Evolutionary conservation across 2,113 vertebrate genomes (phyloP), one percentile per base, ranked within the genome.

Genomic region (Oophaga pumilio): DNA sequence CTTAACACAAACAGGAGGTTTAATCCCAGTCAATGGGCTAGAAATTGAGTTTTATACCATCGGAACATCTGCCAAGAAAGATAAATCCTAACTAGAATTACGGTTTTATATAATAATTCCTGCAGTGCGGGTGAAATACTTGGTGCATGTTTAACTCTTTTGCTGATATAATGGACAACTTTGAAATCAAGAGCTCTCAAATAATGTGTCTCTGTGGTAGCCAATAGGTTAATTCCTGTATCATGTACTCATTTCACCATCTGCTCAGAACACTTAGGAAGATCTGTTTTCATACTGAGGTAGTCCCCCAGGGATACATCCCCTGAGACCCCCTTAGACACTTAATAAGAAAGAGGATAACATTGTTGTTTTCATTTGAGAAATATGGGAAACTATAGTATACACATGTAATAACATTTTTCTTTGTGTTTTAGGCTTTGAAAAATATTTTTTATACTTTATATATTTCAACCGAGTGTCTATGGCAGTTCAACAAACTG

Each of bases 231-330:
- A 88, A 76, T 74, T 74, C 50, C 43, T 26, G 43, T 50, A 76
- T 88, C 71, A 66, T 68, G 57, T 78, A 77, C 87, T 84, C 43
- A 77, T 84, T 84, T 76, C 81, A 66, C 80, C 87, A 84, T 88
- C 81, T 84, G 71, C 80, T 88, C 80, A 76, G 71, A 84, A 83
- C 80, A 88, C 87, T 88, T 84, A 84, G 57, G 80, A 50, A 88
- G 71, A 88, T 88, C 59, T 88, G 71, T 88, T 88, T 88, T 88
- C 80, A 88, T 83, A 88, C 57, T 76, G 80, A 83, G 86, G 79
- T 76, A 64, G 68, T 20, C 59, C 79, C 73, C 79, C 57, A 26
- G 86, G 59, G 80, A 83, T 14, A 43, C 68, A 74, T 76, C 78
- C 81, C 80, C 62, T n/a, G 66, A 82, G 66, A 73, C 73, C 76